Conservation (phyloP, 2,113 vertebrate genomes). For the Jacana jacana region DNA sequence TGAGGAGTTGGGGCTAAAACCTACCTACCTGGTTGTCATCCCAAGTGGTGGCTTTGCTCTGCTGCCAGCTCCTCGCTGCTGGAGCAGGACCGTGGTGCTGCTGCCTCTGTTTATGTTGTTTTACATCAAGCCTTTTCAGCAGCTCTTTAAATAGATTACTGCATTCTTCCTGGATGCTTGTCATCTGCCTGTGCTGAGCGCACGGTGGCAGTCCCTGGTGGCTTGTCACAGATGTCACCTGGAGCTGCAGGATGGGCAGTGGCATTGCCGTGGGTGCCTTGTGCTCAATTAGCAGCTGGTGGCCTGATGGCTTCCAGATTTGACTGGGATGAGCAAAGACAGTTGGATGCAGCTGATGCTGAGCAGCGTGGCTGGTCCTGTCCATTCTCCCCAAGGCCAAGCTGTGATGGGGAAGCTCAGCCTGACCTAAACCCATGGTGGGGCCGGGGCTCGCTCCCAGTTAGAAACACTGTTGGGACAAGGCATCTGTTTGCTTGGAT, state of each 20-base stretch:
- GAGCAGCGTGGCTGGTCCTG: not conserved
- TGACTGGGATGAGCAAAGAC: not conserved
- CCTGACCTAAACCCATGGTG: accelerated
- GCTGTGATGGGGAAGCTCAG: not conserved
- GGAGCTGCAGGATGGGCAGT: not conserved
- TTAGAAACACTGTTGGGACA: not conserved
- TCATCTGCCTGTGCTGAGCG: not conserved
- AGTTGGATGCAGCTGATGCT: not conserved
- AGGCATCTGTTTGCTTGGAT: not conserved
- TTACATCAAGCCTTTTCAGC: not conserved
- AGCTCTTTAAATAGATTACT: not conserved
- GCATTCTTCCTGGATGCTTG: not conserved
- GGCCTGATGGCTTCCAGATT: not conserved
- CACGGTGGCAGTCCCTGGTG: not conserved
- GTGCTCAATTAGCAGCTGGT: not conserved
- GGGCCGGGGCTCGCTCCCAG: not conserved
- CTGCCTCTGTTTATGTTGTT: not conserved
- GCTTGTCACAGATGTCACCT: not conserved
- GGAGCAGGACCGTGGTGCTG: not conserved
- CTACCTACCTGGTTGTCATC: not conserved
- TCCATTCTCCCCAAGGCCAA: not conserved
- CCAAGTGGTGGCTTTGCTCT: not conserved
- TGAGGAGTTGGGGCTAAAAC: accelerated
- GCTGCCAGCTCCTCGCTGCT: not conserved
- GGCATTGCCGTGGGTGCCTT: not conserved